A percentile compares a stretch with the other conserved stretches of the same genome.
Conservation (phyloP, 2,113 vertebrate species). For the Mesembrinibis cayennensis region DNA sequence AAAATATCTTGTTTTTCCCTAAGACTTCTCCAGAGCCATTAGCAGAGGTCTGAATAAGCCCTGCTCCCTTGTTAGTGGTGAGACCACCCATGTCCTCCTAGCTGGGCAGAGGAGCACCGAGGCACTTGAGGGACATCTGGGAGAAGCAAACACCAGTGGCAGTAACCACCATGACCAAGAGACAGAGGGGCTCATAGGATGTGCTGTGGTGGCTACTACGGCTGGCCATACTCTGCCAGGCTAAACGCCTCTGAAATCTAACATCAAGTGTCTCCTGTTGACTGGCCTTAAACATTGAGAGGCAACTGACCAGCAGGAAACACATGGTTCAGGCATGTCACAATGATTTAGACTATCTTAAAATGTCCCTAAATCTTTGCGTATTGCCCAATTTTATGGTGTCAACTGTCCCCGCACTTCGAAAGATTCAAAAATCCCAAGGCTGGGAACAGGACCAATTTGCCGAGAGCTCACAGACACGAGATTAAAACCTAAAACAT, state of each 20-base stretch:
- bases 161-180: background rate
- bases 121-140: background rate
- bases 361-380: background rate
- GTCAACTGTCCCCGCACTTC: background rate
- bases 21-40: background rate
- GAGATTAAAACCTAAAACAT: slow-evolving; percentile 1
- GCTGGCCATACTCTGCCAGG: background rate
- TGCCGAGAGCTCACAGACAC: background rate
- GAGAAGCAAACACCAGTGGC: background rate
- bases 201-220: background rate
- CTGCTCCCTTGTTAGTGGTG: fast-evolving
- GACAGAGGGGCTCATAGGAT: background rate
- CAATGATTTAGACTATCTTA: background rate
- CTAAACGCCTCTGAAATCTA: background rate
- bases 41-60: background rate
- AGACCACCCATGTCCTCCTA: background rate
- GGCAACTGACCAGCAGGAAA: background rate
- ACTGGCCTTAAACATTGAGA: background rate
- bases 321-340: background rate
- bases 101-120: background rate
- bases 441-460: background rate
- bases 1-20: background rate
- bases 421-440: background rate
- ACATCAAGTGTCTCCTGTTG: background rate
- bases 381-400: background rate